Conservation (phyloP, 2,113 vertebrate species). For the Atherinomorus stipes region DNA sequence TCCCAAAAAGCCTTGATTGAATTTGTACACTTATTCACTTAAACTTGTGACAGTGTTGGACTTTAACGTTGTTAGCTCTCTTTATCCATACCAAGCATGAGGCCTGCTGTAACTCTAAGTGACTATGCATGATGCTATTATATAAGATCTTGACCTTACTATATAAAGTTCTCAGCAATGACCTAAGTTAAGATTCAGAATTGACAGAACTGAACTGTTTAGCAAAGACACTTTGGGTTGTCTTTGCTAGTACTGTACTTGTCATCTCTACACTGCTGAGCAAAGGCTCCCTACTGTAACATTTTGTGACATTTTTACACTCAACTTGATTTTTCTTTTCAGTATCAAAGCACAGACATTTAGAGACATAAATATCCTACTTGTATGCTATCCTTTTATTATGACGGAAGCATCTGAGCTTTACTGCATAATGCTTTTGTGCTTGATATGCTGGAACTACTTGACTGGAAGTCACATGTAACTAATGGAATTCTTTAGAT, state of each 20-base stretch:
- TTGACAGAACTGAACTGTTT: neutral
- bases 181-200: neutral
- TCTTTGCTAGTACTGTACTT: neutral
- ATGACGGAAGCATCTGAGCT: neutral
- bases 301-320: no score
- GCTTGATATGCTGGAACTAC: neutral
- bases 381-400: neutral
- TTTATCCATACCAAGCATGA: slow-evolving; percentile 54
- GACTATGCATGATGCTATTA: slow-evolving; percentile 73
- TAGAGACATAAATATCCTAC: no score
- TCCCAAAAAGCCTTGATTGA: slow-evolving; percentile 57
- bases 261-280: neutral
- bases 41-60: slow-evolving; percentile 75
- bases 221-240: neutral
- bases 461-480: neutral
- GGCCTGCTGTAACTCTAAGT: slow-evolving; percentile 71
- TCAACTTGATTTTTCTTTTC: no score
- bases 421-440: neutral
- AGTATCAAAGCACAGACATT: no score
- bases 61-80: slow-evolving; percentile 66
- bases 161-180: neutral
- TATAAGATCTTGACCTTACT: slow-evolving; percentile 23
- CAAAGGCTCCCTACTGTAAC: neutral
- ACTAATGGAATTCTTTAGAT: neutral
- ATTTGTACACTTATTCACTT: slow-evolving; percentile 51